Percentiles rank a stretch among this genome's conserved stretches.
These are phyloP conservation scores for Celastrina argiolus DNA, from an alignment of 2,888 invertebrate species.

Conservation along the genomic window DNA sequence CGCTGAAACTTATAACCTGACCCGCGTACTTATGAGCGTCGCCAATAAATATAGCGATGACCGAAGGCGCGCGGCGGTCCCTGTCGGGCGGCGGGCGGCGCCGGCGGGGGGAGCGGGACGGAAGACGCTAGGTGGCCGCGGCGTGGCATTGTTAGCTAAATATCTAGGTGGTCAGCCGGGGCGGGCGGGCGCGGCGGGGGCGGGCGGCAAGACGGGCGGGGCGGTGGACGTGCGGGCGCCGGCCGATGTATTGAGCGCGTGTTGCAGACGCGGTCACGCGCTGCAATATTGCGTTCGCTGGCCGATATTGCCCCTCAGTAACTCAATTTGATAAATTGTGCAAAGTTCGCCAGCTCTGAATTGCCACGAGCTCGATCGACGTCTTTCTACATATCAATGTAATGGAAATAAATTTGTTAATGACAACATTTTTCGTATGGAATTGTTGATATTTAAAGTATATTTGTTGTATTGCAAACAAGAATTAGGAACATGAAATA, in stretches of 20 bases:
- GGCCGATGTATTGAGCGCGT: conserved; percentile 78
- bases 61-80: conserved; percentile 64
- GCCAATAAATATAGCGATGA: conserved; percentile 78
- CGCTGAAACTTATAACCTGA: conserved; percentile 77
- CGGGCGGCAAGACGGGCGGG: conserved; percentile 59
- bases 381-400: conserved; percentile 42
- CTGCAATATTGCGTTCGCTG: conserved; percentile 77
- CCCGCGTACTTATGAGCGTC: conserved; percentile 78
- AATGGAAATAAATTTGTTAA: conserved; percentile 36
- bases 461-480: too few species aligned
- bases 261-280: conserved; percentile 78
- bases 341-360: conserved; percentile 67
- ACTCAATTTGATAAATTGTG: conserved; percentile 77
- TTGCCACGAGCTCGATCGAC: conserved; percentile 57
- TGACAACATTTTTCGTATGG: neutral
- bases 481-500: too few species aligned
- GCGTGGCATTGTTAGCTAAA: conserved; percentile 76
- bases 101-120: conserved; percentile 56
- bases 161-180: conserved; percentile 75
- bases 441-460: neutral
- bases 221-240: conserved; percentile 71
- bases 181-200: conserved; percentile 48
- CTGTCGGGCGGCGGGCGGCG: conserved; percentile 47
- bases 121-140: conserved; percentile 51
- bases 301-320: conserved; percentile 75